A percentile compares a stretch with the other conserved stretches of the same genome.
Conservation (phyloP, 2,113 vertebrate genomes). For the Oreochromis niloticus region DNA sequence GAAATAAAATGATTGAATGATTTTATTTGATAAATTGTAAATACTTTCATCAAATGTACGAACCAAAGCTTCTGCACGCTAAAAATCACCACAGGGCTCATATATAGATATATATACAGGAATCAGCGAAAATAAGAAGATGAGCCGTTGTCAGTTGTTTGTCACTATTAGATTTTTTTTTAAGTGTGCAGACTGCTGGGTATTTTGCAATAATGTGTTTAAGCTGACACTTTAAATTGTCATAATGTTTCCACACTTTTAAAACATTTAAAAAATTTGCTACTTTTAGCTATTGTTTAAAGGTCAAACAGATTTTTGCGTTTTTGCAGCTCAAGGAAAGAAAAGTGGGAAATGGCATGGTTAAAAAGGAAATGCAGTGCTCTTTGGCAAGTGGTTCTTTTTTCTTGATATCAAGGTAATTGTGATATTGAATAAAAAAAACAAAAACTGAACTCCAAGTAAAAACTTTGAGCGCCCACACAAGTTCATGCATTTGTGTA, state of each 20-base stretch:
- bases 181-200: not conserved
- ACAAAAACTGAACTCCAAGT: not conserved
- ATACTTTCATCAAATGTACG: not conserved
- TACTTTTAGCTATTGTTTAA: not conserved
- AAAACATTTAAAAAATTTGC: not conserved
- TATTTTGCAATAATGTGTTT: not conserved
- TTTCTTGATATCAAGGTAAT: not conserved
- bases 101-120: not conserved
- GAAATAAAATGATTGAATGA: not conserved
- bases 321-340: not conserved
- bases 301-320: not conserved
- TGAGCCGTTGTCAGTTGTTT: not conserved
- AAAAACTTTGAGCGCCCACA: not conserved
- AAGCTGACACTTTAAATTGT: not conserved
- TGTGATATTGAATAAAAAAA: not conserved
- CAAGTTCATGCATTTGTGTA: not conserved
- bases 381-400: not conserved
- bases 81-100: not conserved
- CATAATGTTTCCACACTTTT: not conserved
- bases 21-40: conserved; percentile 1
- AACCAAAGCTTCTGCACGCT: not conserved
- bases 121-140: not conserved
- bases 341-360: not conserved
- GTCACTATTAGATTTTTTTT: not conserved
- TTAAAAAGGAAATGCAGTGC: not conserved